Conservation (phyloP, 2,888 invertebrate genomes). For the Idaea dimidiata region DNA sequence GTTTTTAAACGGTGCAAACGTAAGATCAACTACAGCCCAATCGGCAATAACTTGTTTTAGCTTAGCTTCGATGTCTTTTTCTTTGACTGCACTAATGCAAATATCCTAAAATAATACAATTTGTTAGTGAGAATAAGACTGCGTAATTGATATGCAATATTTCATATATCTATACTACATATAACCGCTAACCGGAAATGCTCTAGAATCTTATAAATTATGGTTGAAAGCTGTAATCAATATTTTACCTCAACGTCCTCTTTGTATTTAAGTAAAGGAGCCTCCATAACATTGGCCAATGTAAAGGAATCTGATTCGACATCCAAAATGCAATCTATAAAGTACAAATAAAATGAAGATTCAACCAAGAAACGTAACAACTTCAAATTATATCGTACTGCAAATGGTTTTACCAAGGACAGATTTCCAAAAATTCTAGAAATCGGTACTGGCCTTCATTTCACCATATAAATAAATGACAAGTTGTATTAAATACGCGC, state of each 20-base stretch:
- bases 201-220: too few species aligned
- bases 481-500: background rate
- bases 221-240: background rate
- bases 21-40: slow-evolving; percentile 88
- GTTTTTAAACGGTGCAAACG: slow-evolving; percentile 88
- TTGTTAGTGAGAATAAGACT: background rate
- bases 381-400: too few species aligned
- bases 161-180: too few species aligned
- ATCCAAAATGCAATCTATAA: slow-evolving; percentile 84
- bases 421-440: too few species aligned
- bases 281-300: slow-evolving; percentile 90
- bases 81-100: slow-evolving; percentile 93
- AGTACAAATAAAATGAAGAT: slow-evolving; percentile 2
- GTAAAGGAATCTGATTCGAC: slow-evolving; percentile 90
- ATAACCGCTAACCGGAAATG: too few species aligned
- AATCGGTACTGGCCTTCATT: too few species aligned
- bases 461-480: too few species aligned
- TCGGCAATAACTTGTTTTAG: slow-evolving; percentile 89
- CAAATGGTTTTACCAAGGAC: too few species aligned
- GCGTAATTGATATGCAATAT: background rate
- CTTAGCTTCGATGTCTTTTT: slow-evolving; percentile 94
- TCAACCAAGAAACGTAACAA: background rate
- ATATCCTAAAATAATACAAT: slow-evolving; percentile 83
- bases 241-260: slow-evolving; percentile 89
- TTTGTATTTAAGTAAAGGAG: slow-evolving; percentile 89